Conservation (phyloP, 2,888 invertebrate genomes). For the Athalia circularis region DNA sequence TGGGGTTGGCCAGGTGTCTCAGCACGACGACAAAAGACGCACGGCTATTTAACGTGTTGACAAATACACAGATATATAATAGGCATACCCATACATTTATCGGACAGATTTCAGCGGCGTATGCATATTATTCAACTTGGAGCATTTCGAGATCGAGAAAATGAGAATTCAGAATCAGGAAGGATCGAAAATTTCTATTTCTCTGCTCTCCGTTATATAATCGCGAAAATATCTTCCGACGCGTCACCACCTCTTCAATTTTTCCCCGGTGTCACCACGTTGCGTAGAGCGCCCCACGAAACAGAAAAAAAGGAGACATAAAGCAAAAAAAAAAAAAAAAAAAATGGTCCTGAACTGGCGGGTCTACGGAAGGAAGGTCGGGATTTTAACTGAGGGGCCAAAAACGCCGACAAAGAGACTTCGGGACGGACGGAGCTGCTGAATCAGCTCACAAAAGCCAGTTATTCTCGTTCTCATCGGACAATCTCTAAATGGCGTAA, state of each 20-base stretch:
- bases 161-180: not conserved
- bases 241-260: no score
- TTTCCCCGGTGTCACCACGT: no score
- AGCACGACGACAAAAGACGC: slow-evolving; percentile 35
- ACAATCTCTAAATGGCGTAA: slow-evolving; percentile 42
- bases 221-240: no score
- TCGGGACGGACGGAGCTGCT: not conserved
- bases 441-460: slow-evolving; percentile 12
- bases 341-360: not conserved
- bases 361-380: slow-evolving; percentile 1
- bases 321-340: no score
- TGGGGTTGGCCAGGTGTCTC: slow-evolving; percentile 38
- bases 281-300: no score
- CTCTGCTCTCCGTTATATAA: no score
- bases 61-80: not conserved
- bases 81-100: slow-evolving; percentile 18
- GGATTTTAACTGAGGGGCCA: slow-evolving; percentile 18
- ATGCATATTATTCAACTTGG: not conserved
- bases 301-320: no score
- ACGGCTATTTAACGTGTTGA: slow-evolving; percentile 31
- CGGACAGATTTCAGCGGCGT: slow-evolving; percentile 19
- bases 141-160: no score
- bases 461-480: slow-evolving; percentile 40
- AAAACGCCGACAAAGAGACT: slow-evolving; percentile 30
- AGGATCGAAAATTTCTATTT: not conserved